A percentile compares a stretch with the other conserved stretches of the same genome.
Evolutionary conservation across 2,113 vertebrate genomes (phyloP).

Genomic region (Bubo bubo): DNA sequence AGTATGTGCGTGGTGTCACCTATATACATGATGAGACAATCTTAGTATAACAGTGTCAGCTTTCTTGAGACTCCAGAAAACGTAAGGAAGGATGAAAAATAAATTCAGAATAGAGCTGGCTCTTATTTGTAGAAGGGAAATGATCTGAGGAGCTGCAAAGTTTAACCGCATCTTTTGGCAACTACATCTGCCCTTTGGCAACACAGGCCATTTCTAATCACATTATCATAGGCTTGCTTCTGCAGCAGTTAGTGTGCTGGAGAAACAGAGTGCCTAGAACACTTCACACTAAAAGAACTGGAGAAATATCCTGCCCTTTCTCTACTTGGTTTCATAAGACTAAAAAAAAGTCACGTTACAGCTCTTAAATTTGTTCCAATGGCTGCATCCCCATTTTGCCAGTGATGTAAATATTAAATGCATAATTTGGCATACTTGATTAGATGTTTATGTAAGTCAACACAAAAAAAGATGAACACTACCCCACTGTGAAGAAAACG

Average conservation of each 20-base stretch:
- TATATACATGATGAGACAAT: rapidly evolving
- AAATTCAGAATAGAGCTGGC: neutral
- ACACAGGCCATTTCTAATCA: neutral
- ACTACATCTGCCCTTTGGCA: neutral
- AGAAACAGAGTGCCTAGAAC: neutral
- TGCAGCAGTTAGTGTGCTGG: neutral
- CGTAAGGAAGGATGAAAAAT: neutral
- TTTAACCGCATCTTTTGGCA: neutral
- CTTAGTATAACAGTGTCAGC: neutral
- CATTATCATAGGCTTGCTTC: neutral
- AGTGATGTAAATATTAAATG: neutral
- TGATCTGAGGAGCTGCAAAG: neutral
- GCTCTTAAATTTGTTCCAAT: neutral
- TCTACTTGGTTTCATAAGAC: neutral
- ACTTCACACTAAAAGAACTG: neutral
- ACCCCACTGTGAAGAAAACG: neutral
- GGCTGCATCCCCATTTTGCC: neutral
- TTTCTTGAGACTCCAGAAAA: neutral
- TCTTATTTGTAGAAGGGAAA: neutral
- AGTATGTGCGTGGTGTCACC: neutral
- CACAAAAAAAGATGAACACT: neutral
- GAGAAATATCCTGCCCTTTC: neutral
- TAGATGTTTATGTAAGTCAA: neutral
- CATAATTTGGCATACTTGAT: neutral
- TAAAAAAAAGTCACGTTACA: neutral